A percentile compares a stretch with the other conserved stretches of the same genome.
Conservation (phyloP, 2,113 vertebrate species). For the Nothoprocta perdicaria region DNA sequence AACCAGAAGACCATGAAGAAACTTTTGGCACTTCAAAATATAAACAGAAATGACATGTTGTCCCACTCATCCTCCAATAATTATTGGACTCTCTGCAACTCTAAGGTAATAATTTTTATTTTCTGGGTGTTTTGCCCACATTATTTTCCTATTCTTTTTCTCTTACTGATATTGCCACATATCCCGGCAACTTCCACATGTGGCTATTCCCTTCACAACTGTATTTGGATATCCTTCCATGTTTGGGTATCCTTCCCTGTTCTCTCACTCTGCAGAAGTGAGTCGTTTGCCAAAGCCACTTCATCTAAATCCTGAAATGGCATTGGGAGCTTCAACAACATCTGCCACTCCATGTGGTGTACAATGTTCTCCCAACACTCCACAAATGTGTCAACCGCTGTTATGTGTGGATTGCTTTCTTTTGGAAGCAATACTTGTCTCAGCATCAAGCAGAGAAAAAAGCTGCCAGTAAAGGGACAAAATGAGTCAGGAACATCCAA, state of each 20-base stretch:
- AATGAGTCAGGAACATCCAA: not conserved
- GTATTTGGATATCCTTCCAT: not conserved
- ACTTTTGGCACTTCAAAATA: not conserved
- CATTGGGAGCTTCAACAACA: not conserved
- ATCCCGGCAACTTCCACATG: not conserved
- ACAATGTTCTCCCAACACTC: not conserved
- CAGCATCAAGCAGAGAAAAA: no score
- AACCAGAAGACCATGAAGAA: not conserved
- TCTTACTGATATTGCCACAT: not conserved
- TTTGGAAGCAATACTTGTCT: not conserved
- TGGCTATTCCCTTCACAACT: not conserved
- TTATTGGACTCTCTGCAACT: not conserved
- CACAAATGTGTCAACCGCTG: rapidly evolving
- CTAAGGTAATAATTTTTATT: not conserved
- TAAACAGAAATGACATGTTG: not conserved
- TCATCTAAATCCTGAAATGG: not conserved
- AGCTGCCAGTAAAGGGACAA: not conserved
- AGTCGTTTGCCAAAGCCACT: not conserved
- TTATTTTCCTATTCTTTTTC: not conserved
- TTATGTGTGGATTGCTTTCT: not conserved
- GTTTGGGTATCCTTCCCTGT: not conserved
- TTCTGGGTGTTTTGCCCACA: not conserved
- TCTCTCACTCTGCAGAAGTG: not conserved
- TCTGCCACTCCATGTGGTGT: not conserved
- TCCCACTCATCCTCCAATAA: not conserved